Percentiles rank a stretch among this genome's conserved stretches.
Conservation (phyloP, 2,888 invertebrate genomes). For the Tineola bisselliella region DNA sequence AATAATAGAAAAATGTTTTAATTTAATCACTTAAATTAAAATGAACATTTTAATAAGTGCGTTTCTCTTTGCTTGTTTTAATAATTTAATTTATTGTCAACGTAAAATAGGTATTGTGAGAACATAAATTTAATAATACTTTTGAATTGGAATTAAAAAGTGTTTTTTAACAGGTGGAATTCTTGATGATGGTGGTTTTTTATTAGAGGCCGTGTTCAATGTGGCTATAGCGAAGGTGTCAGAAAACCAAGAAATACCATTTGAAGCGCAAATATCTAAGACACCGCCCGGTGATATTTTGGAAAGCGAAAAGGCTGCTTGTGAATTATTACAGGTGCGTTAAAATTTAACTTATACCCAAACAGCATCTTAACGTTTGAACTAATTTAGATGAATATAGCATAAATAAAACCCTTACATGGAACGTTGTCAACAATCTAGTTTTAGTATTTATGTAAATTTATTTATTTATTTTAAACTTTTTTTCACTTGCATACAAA, state of each 20-base stretch:
- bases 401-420: no score
- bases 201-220: conserved; percentile 65
- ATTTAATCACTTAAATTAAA: conserved; percentile 17
- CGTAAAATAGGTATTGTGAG: conserved; percentile 19
- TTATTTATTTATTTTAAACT: no score
- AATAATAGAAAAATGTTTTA: conserved; percentile 6
- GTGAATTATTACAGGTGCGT: conserved; percentile 60
- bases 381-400: no score
- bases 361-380: no score
- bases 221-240: conserved; percentile 63
- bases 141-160: no score
- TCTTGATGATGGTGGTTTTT: conserved; percentile 64
- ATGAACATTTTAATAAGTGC: conserved; percentile 14
- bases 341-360: no score
- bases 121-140: neutral
- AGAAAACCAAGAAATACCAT: conserved; percentile 45
- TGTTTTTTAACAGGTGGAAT: conserved; percentile 63
- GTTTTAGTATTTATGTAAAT: no score
- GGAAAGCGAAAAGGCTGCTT: conserved; percentile 63
- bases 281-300: conserved; percentile 64
- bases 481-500: no score
- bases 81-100: conserved; percentile 20
- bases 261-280: conserved; percentile 35
- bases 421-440: no score
- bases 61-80: neutral